phyloP scores from a whole-genome alignment of 23 tunicate genomes.

The Styela clava region DNA sequence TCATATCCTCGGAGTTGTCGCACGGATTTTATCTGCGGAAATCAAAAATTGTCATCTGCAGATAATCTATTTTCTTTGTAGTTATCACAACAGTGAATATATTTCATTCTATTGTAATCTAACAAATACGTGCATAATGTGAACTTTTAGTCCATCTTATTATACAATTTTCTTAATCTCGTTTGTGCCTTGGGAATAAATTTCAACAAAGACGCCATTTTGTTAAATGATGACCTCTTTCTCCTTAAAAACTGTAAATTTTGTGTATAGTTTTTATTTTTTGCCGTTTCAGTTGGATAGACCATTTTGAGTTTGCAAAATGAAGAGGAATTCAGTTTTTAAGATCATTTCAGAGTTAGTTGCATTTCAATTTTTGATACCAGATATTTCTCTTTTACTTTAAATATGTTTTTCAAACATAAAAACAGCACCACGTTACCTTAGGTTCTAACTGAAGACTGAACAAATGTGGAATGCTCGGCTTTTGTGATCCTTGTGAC shows the following conservation, averaged over 20 bases:
- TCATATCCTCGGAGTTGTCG: constrained; percentile 77
- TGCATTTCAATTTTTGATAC: background rate
- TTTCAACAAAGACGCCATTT: no score
- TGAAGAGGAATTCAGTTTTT: no score
- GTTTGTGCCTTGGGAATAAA: no score
- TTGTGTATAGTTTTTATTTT: no score
- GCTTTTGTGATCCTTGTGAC: background rate
- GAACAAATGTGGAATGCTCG: constrained; percentile 28
- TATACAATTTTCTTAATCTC: no score
- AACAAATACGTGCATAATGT: no score
- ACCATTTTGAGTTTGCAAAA: no score
- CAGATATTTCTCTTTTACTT: background rate
- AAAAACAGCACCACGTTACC: constrained; percentile 17
- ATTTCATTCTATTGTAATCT: no score
- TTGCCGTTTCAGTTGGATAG: no score
- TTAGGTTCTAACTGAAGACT: constrained; percentile 13
- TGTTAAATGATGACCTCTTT: no score
- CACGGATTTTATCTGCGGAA: constrained; percentile 51
- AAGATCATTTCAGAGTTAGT: background rate
- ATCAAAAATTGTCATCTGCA: background rate
- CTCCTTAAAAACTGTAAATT: no score
- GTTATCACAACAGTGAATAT: background rate
- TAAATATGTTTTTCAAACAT: background rate
- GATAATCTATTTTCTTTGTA: background rate
- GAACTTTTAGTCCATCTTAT: no score